A percentile compares a stretch with the other conserved stretches of the same genome.
Evolutionary conservation across 2,797 vertebrate species (phyloP).

Genomic region (Agapornis canus): DNA sequence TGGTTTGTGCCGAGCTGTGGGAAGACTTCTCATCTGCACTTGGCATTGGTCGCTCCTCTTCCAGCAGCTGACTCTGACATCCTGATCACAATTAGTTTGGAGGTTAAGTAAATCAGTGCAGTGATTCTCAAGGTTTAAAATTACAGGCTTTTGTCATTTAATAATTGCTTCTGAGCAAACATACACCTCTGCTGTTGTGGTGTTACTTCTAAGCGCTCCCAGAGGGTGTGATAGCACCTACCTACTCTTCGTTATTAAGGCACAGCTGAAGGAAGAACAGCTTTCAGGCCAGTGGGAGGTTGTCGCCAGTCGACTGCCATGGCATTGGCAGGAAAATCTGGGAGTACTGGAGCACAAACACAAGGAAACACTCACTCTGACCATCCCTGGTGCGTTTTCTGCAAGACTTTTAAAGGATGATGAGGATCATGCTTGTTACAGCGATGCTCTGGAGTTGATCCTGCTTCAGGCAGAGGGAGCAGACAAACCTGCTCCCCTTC

Average conservation of each 20-base stretch:
- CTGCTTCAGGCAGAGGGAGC: background rate
- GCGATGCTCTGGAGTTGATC: background rate
- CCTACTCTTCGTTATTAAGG: background rate
- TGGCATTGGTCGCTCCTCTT: background rate
- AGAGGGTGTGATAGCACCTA: conserved; percentile 43
- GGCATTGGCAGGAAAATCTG: background rate
- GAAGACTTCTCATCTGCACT: background rate
- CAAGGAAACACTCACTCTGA: fast-evolving
- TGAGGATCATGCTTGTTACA: fast-evolving
- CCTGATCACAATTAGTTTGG: background rate
- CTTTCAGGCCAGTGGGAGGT: conserved; percentile 7
- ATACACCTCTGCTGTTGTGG: conserved; percentile 33
- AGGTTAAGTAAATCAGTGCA: background rate
- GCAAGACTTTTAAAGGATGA: background rate
- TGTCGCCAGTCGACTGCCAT: background rate
- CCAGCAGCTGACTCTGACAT: background rate
- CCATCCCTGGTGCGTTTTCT: background rate
- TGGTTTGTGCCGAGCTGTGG: fast-evolving
- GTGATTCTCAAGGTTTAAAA: conserved; percentile 2
- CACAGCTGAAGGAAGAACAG: background rate
- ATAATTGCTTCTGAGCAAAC: conserved; percentile 55
- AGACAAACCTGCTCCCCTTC: background rate
- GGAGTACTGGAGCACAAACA: background rate
- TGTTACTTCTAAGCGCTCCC: background rate
- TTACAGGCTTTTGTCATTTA: conserved; percentile 42